Evolutionary conservation across 2,113 vertebrate genomes (phyloP).

Genomic region (Rhinopomastus cyanomelas): DNA sequence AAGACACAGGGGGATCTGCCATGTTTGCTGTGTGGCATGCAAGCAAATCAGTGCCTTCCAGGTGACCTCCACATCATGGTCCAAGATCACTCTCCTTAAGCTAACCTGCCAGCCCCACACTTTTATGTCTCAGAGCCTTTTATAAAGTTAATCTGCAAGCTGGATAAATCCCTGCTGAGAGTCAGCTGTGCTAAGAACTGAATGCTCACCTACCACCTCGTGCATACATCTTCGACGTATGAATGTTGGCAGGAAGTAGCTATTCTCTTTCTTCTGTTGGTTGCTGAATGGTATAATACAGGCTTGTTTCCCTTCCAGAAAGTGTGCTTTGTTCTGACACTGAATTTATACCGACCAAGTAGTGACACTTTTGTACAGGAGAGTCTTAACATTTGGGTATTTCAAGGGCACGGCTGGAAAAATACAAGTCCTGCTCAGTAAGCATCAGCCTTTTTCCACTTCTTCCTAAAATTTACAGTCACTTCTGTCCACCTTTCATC

Average conservation of each 20-base stretch:
- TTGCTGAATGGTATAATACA: neutral
- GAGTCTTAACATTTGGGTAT: neutral
- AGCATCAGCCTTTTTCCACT: slow-evolving; percentile 25
- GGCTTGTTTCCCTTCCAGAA: slow-evolving; percentile 33
- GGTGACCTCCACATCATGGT: neutral
- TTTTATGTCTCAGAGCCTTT: neutral
- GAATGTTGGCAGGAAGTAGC: slow-evolving; percentile 41
- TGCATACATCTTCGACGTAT: neutral
- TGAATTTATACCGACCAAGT: slow-evolving; percentile 18
- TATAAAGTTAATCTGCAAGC: neutral
- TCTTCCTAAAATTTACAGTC: slow-evolving; percentile 39
- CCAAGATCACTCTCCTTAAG: neutral
- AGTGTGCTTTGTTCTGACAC: slow-evolving; percentile 23
- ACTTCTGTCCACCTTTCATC: slow-evolving; percentile 45
- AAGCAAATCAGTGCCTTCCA: neutral
- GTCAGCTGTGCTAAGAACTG: neutral
- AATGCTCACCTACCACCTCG: slow-evolving; percentile 8
- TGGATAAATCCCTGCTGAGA: neutral
- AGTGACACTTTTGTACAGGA: slow-evolving; percentile 7
- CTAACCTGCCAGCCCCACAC: neutral
- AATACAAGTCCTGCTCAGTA: slow-evolving; percentile 32
- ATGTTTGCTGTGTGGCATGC: neutral
- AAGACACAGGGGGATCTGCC: neutral
- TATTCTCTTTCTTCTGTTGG: neutral
- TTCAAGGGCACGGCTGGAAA: neutral